Evolutionary conservation across 2,113 vertebrate species (phyloP), one percentile per base, ranked within the genome.

Genomic region (Eurystomus gularis): DNA sequence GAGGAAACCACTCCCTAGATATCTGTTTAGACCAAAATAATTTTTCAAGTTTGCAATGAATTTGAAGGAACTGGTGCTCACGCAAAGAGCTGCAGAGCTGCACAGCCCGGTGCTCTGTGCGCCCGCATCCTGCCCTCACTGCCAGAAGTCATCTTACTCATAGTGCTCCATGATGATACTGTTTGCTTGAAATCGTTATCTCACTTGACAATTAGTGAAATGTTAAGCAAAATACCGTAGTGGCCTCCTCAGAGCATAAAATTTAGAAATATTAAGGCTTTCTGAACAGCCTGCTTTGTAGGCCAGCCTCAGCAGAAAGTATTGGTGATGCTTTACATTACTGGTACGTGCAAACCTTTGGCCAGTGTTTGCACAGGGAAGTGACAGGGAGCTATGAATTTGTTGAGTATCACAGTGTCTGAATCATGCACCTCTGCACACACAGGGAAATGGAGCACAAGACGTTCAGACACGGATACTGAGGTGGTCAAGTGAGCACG

Each of bases 101-200:
- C 48, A 65, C 69, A 87, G 70, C 20, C 51, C 17, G 2, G 11
- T n/a, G 49, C 52, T 81, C 60, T 0, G 0, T 11, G 52, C 0
- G 0, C 62, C 29, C 0, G 0, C 35, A 61, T 61, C 82, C 94
- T 92, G 75, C 82, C 57, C 82, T 82, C 2, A 0, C 42, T 81
- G 52, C 42, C 61, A 64, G 46, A 46, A 79, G 13, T 31, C 58
- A 16, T 37, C 39, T 73, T 65, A 68, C 66, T 57, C 79, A 61
- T 6, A 84, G 28, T 1, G 5, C 18, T 73, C 42, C 55, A 40
- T 8, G 57, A 31, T 0, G 9, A 77, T 29, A 26, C 26, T 1
- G 5, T 60, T 86, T 42, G 18, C 44, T 90, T 39, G 20, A 95
- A 86, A 48, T 60, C 16, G 9, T 84, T 64, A 54, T 84, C 20